Percentiles rank a stretch among this genome's conserved stretches.
These are phyloP conservation scores for Rhamnusium bicolor DNA, from an alignment of 2,888 invertebrate genomes.

Conservation along the genomic window DNA sequence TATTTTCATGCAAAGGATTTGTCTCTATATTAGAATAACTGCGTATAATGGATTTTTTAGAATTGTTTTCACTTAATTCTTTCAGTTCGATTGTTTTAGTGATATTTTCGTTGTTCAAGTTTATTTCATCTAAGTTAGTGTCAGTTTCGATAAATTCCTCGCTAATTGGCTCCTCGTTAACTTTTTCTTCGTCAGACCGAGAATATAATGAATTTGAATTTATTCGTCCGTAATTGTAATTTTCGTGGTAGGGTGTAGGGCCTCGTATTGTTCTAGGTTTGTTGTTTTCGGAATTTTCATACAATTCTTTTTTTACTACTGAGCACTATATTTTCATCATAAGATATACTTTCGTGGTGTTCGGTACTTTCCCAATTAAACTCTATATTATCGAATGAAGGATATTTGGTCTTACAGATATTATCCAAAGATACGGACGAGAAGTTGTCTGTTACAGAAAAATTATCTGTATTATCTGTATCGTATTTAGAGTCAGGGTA, in stretches of 20 bases:
- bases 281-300: conserved; percentile 57
- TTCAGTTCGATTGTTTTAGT: conserved; percentile 45
- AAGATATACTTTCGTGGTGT: conserved; percentile 63
- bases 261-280: conserved; percentile 67
- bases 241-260: conserved; percentile 60
- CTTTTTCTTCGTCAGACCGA: conserved; percentile 26
- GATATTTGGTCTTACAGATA: conserved; percentile 67
- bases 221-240: conserved; percentile 48
- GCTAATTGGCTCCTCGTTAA: conserved; percentile 27
- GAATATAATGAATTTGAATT: conserved; percentile 37
- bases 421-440: conserved; percentile 64
- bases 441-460: conserved; percentile 69
- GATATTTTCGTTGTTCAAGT: conserved; percentile 61
- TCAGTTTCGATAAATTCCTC: conserved; percentile 56
- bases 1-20: conserved; percentile 41
- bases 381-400: conserved; percentile 52
- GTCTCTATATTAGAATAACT: conserved; percentile 32
- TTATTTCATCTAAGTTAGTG: conserved; percentile 64
- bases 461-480: conserved; percentile 72
- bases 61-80: conserved; percentile 11
- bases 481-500: conserved; percentile 71
- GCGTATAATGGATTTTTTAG: background rate
- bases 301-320: too few relatives aligned
- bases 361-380: conserved; percentile 52
- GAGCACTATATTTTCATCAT: conserved; percentile 70